Base-by-base conservation (phyloP, 2,113 vertebrate genomes). In the Aegotheles bennettii region DNA sequence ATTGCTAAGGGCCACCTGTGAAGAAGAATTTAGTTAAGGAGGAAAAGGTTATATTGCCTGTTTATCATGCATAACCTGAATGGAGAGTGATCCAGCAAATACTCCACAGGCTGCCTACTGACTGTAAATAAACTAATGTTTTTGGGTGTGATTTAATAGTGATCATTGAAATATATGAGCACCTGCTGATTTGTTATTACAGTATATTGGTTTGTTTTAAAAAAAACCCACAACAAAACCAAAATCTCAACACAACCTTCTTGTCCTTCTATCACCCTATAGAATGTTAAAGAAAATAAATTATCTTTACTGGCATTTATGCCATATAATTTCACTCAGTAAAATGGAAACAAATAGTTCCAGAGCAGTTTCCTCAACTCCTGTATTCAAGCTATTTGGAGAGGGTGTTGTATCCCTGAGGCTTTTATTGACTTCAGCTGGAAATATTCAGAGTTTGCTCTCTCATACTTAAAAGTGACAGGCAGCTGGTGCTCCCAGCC, bases 341-440 rank as follows among this genome's bases (percentile, higher is more conserved):
- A 11, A 80, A 83, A 61, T 5, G 5, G 31, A 63, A 19, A 48
- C 11, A 89, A 63, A 40, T 2, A 47, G 5, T 25, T 76, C 17
- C 80, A 82, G 43, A 79, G 31, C 21, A 48, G 29, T 93, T 81
- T 87, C 43, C 35, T 70, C 36, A 83, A 1, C 24, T 77, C 47
- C 35, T 17, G 6, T 10, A 19, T 47, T 68, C 18, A 71, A 90
- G 47, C 33, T 63, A 6, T 70, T 68, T 86, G 67, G 70, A 91
- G 81, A 69, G 47, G 38, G 26, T 67, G 42, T 20, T 63, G 29
- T 31, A 51, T 43, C 67, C 51, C 36, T 13, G 60, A 90, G 56
- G 36, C 38, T 89, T 97, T 87, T 81, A 87, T 26, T 87, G 57
- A 70, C 92, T 96, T 95, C 82, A 97, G 86, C 68, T 95, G 96